Base-by-base conservation (phyloP, 2,797 vertebrate species). In the Peromyscus attwateri region DNA sequence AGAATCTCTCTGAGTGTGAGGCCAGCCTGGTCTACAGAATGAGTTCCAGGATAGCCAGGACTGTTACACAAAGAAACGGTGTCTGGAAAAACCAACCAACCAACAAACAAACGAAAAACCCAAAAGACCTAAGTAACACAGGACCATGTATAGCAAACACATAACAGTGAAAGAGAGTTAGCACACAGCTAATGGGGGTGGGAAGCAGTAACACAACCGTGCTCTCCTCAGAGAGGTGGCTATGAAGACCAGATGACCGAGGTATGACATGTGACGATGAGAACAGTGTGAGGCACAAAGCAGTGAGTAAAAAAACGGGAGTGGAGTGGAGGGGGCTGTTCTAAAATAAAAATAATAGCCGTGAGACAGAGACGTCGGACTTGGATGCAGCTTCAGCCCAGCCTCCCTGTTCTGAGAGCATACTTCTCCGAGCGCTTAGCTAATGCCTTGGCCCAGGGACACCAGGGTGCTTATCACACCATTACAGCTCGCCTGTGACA, bases 401-500 rank as follows among this genome's bases (percentile, higher is more conserved):
- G 83, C 9, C 7, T 31, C 75, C 27, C 70, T 6, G 14, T 89
- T 55, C 13, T 2, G 60, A 71, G 2, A 55, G 62, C 37, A 75
- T 49, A 76, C 75, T 79, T 52, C n/a, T 29, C 27, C 34, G 17
- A 52, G 16, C 21, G 62, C 66, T 19, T 8, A n/a, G 83, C 37
- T n/a, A 52, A 70, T 87, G 90, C 46, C 57, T 10, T 40, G 37
- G 76, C 84, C 87, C 10, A 21, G 16, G 93, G 25, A 52, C 68
- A 52, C 57, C 62, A 34, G 62, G 31, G 46, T 68, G 92, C 89
- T 70, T 62, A 84, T 83, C 2, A 0, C 21, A 31, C n/a, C 16
- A 77, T 3, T 23, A 52, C 64, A 75, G 85, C 93, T 37, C 19
- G 66, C 81, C 76, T 84, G 5, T 25, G 89, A 94, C 81, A 92